A percentile compares a stretch with the other conserved stretches of the same genome.
phyloP scores from a whole-genome alignment of 2,113 vertebrate genomes.

The Cervus canadensis region DNA sequence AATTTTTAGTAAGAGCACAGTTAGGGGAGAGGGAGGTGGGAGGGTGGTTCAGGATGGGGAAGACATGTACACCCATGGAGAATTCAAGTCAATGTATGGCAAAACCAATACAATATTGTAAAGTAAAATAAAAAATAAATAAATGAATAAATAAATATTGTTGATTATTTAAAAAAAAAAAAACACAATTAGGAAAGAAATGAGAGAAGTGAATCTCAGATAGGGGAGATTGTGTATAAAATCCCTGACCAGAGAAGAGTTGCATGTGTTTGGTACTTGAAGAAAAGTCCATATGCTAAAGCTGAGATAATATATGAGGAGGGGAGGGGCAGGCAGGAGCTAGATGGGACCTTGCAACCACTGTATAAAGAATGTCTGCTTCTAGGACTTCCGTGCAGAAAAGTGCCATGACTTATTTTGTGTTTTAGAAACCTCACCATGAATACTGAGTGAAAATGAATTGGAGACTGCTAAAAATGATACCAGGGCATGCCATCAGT shows the following conservation, averaged over 20 bases:
- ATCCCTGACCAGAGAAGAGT: not conserved
- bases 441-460: not conserved
- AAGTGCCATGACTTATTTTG: not conserved
- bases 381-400: not conserved
- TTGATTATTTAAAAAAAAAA: too few species aligned
- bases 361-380: not conserved
- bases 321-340: not conserved
- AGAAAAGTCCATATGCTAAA: not conserved
- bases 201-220: not conserved
- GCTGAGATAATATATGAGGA: not conserved
- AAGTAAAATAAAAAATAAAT: too few species aligned
- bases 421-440: not conserved
- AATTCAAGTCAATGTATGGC: too few species aligned
- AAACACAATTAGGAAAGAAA: not conserved
- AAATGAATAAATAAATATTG: too few species aligned
- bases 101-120: too few species aligned
- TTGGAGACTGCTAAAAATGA: not conserved
- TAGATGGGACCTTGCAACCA: not conserved
- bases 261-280: not conserved
- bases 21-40: not conserved
- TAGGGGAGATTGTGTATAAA: not conserved
- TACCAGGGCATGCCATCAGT: not conserved
- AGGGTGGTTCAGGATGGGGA: too few species aligned
- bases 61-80: too few species aligned
- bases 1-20: not conserved